Evolutionary conservation across 2,797 vertebrate genomes (phyloP), one percentile per base, ranked within the genome.

Genomic region (Sebastes hubbsi): DNA sequence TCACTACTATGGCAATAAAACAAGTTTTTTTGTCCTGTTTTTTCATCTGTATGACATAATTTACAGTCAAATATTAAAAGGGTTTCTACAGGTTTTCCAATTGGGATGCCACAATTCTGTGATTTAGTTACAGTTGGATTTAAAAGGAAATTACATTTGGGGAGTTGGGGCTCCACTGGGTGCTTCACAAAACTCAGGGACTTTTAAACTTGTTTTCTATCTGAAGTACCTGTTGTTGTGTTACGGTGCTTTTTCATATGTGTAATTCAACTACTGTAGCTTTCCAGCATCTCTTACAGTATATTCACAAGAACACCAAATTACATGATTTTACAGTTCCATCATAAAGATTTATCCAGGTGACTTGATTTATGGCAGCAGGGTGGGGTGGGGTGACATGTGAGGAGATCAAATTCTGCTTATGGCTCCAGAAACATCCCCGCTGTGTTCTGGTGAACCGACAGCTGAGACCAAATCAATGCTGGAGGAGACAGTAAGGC

Each of bases 391-490:
- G 25, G 13, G 22, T 34, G 49, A 59, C 8, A 12, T 62, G 22
- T 34, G 27, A 55, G 73, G 83, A 61, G 83, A 89, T 93, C 88
- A 87, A 73, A 91, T 93, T 94, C 83, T 86, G 86, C 90, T 85
- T 75, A 81, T 71, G 83, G 78, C 71, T 87, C 76, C 81, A 90
- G 74, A 90, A 92, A 89, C 6, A n/a, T 84, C 83, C 70, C 67
- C 25, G 64, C 81, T 80, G 87, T 81, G 71, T 65, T 82, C 68
- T 75, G 69, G 32, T 67, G 79, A 78, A 55, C 63, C 12, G 82
- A 91, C 81, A 91, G 72, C 87, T 81, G 93, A 94, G 84, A 88
- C 77, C 76, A 87, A 94, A 93, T 94, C 93, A 80, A 92, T 93
- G 74, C 78, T 75, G 76, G 58, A 74, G 38, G 70, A 89, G 80